Evolutionary conservation across 1,140 invertebrate genomes (phyloP).

Genomic region (Temnothorax nylanderi): DNA sequence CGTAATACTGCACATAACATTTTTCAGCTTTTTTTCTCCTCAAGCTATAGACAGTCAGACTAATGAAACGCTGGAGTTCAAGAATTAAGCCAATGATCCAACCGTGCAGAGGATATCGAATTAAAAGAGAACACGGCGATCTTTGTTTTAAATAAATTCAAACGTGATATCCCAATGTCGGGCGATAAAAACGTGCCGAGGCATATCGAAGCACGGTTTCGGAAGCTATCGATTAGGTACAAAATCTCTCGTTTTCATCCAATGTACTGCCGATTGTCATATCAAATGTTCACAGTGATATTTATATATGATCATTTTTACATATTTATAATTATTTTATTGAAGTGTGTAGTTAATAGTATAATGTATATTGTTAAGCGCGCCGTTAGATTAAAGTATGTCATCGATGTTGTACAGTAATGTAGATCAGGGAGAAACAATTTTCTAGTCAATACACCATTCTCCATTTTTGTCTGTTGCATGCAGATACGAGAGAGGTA

Average conservation of each 20-base stretch:
- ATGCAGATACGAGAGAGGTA: background rate
- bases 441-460: slow-evolving; percentile 51
- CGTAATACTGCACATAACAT: slow-evolving; percentile 74
- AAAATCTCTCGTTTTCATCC: background rate
- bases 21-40: slow-evolving; percentile 85
- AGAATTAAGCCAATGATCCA: slow-evolving; percentile 76
- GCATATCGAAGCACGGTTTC: background rate
- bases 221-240: background rate
- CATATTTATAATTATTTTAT: slow-evolving; percentile 42
- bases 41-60: slow-evolving; percentile 78
- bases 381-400: slow-evolving; percentile 25
- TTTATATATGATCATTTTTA: slow-evolving; percentile 30
- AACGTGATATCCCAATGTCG: slow-evolving; percentile 17
- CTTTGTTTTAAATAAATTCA: slow-evolving; percentile 42
- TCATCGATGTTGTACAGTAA: background rate
- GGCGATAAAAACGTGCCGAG: background rate
- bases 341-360: slow-evolving; percentile 15
- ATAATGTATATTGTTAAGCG: slow-evolving; percentile 28
- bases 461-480: slow-evolving; percentile 14
- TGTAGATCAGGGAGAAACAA: slow-evolving; percentile 10
- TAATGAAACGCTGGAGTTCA: slow-evolving; percentile 78
- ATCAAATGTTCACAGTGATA: slow-evolving; percentile 26
- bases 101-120: slow-evolving; percentile 31
- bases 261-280: background rate
- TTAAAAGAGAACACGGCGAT: slow-evolving; percentile 20